These are phyloP conservation scores for Cephus runcator DNA, from an alignment of 2,888 invertebrate species.

Conservation along the genomic window DNA sequence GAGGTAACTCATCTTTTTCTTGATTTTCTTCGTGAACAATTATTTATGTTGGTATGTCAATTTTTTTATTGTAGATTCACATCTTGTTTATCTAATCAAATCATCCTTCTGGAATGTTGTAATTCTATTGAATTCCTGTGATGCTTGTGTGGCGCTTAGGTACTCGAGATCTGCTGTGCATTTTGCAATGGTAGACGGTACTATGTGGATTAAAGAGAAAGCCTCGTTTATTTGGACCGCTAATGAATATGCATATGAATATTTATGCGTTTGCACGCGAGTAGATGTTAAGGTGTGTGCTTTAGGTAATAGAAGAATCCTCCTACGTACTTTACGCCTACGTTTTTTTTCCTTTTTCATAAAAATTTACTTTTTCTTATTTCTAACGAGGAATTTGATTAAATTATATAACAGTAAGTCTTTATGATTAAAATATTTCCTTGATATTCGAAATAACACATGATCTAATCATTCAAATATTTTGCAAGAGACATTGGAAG, in stretches of 20 bases:
- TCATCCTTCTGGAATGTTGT: not conserved
- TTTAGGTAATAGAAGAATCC: not conserved
- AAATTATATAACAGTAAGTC: not conserved
- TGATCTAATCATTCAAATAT: not conserved
- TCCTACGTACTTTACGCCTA: not conserved
- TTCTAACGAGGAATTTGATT: not conserved
- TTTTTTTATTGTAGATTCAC: not conserved
- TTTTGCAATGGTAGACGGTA: not conserved
- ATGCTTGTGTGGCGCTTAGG: not conserved
- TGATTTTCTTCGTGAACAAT: not conserved
- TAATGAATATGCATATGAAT: conserved; percentile 30
- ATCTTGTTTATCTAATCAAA: not conserved
- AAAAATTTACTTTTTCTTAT: not conserved
- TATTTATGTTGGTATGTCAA: not conserved
- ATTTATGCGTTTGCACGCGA: conserved; percentile 15
- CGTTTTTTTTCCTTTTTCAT: not conserved
- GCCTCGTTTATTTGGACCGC: conserved; percentile 21
- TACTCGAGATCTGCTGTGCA: not conserved
- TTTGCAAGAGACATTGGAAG: not conserved
- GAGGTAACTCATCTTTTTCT: not conserved
- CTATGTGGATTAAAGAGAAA: conserved; percentile 23
- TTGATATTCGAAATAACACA: not conserved
- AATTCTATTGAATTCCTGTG: not conserved
- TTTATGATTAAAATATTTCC: not conserved
- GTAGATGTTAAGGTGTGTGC: not conserved